Percentiles rank a stretch among this genome's conserved stretches.
Evolutionary conservation across 2,888 invertebrate genomes (phyloP).

Genomic region (Ctenicera cuprea): DNA sequence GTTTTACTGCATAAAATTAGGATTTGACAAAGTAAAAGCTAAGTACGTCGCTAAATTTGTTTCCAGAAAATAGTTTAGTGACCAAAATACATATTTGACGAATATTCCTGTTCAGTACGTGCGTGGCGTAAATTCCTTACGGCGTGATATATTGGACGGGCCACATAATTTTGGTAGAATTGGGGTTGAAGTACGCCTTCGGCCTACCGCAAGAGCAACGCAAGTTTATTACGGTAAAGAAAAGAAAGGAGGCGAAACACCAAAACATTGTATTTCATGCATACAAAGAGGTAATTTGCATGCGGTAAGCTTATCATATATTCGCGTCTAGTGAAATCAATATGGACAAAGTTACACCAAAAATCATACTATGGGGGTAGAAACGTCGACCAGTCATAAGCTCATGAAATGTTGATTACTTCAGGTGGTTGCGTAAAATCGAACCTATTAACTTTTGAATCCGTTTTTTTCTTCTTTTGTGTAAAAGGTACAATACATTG

Average conservation of each 20-base stretch:
- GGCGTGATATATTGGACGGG: neutral
- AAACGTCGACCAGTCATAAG: constrained; percentile 1
- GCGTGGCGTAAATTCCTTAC: neutral
- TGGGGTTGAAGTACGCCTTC: neutral
- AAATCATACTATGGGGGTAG: neutral
- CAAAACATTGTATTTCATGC: constrained; percentile 43
- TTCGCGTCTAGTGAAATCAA: constrained; percentile 14
- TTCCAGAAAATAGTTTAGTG: no score
- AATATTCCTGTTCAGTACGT: neutral
- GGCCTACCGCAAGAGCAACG: constrained; percentile 14
- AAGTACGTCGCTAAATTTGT: no score
- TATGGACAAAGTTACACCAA: constrained; percentile 23
- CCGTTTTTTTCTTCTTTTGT: neutral
- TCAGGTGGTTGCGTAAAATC: constrained; percentile 16
- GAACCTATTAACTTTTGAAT: neutral
- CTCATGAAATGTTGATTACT: constrained; percentile 16
- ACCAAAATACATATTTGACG: no score
- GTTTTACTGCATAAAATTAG: no score
- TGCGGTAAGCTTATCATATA: constrained; percentile 26
- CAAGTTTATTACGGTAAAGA: constrained; percentile 33
- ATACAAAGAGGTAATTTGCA: constrained; percentile 42
- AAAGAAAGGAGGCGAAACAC: constrained; percentile 16
- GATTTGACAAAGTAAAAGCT: no score
- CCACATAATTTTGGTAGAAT: neutral
- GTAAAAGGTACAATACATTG: neutral